These are phyloP conservation scores for Erynnis tages DNA, from an alignment of 2,888 invertebrate species.

Conservation along the genomic window DNA sequence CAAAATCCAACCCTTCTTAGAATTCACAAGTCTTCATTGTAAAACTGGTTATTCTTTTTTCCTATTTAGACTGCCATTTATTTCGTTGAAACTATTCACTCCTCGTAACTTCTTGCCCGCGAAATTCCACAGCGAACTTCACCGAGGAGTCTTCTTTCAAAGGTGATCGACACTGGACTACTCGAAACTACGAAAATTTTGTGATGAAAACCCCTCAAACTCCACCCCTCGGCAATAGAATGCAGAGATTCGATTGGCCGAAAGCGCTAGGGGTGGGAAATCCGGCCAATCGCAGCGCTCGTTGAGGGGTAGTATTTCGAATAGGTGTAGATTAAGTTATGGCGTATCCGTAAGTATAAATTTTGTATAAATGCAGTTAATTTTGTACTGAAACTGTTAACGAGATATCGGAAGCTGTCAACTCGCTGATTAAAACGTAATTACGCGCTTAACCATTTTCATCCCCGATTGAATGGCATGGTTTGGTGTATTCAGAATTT, in stretches of 20 bases:
- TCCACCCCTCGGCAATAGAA: slow-evolving; percentile 66
- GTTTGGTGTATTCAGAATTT: slow-evolving; percentile 6
- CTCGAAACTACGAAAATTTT: slow-evolving; percentile 61
- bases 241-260: slow-evolving; percentile 57
- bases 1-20: too few relatives aligned
- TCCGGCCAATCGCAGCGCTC: slow-evolving; percentile 57
- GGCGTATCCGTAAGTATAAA: slow-evolving; percentile 68
- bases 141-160: slow-evolving; percentile 39
- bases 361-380: slow-evolving; percentile 68
- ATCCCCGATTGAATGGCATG: slow-evolving; percentile 8
- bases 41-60: background rate
- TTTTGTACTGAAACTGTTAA: slow-evolving; percentile 54
- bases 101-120: slow-evolving; percentile 32
- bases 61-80: background rate
- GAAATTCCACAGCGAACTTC: slow-evolving; percentile 38
- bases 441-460: slow-evolving; percentile 19
- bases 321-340: slow-evolving; percentile 79
- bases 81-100: slow-evolving; percentile 14
- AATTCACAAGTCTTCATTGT: background rate
- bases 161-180: slow-evolving; percentile 60
- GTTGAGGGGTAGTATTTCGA: slow-evolving; percentile 59
- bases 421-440: slow-evolving; percentile 27
- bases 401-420: slow-evolving; percentile 51
- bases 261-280: slow-evolving; percentile 63
- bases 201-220: slow-evolving; percentile 67